Percentiles rank a stretch among this genome's conserved stretches.
Evolutionary conservation across 2,113 vertebrate species (phyloP).

Genomic region (Thinocorus orbignyianus): DNA sequence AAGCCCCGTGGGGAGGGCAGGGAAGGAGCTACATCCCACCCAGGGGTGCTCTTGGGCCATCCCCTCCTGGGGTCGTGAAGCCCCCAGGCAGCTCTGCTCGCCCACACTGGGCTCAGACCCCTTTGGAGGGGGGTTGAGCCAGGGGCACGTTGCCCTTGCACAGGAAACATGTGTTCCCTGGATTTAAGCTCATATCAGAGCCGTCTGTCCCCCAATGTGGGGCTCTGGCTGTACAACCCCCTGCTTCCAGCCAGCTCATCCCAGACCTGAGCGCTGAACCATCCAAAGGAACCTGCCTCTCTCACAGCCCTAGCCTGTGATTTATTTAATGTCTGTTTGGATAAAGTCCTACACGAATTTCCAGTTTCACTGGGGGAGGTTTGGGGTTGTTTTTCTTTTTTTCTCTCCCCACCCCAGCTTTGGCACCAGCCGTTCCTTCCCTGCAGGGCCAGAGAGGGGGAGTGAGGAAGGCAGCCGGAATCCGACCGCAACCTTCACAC

Average conservation of each 20-base stretch:
- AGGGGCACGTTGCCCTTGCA: accelerated
- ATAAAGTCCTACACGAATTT: background rate
- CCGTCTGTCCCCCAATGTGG: accelerated
- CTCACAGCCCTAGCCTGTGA: background rate
- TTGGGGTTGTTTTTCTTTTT: background rate
- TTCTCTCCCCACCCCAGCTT: accelerated
- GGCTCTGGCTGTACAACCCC: background rate
- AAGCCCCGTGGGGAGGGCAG: background rate
- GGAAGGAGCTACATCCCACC: background rate
- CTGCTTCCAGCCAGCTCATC: background rate
- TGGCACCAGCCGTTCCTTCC: slow-evolving; percentile 11
- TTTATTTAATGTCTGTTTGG: background rate
- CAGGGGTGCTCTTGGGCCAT: background rate
- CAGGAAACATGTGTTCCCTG: accelerated
- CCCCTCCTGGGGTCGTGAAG: background rate
- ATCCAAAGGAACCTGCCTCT: background rate
- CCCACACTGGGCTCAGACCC: background rate
- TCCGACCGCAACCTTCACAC: background rate
- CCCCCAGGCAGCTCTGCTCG: background rate
- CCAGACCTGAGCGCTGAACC: background rate
- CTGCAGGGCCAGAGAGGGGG: background rate
- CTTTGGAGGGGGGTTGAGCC: background rate
- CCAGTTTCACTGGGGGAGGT: slow-evolving; percentile 3
- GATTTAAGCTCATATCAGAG: accelerated
- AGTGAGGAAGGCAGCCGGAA: background rate